A percentile compares a stretch with the other conserved stretches of the same genome.
Evolutionary conservation across 2,797 vertebrate species (phyloP).

Genomic region (Leptoclinus maculatus): DNA sequence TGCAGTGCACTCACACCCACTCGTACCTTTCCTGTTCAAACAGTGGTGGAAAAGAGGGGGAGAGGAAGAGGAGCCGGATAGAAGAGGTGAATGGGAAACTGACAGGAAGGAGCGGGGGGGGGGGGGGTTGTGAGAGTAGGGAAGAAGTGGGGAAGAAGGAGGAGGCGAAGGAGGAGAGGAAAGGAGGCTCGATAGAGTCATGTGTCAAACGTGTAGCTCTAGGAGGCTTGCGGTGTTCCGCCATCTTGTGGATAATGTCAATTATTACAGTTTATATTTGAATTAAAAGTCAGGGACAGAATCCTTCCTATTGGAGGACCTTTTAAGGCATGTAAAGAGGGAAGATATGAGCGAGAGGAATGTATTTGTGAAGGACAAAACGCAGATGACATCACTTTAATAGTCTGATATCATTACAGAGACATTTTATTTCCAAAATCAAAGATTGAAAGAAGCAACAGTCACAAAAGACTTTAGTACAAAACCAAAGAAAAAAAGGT

Average conservation of each 20-base stretch:
- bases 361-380: background rate
- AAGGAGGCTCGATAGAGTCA: background rate
- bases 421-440: conserved; percentile 7
- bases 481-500: background rate
- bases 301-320: background rate
- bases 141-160: too few relatives aligned
- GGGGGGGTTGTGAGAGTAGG: background rate
- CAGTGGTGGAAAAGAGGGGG: conserved; percentile 2
- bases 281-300: background rate
- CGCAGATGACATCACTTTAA: conserved; percentile 9
- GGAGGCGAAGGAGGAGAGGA: background rate
- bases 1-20: conserved; percentile 49
- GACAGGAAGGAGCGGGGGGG: background rate
- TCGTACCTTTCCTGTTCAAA: conserved; percentile 19
- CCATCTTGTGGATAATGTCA: conserved; percentile 53
- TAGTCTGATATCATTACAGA: background rate
- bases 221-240: background rate
- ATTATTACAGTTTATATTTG: background rate
- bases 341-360: background rate
- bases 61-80: background rate
- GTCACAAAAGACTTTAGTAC: background rate
- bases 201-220: background rate
- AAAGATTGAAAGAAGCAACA: conserved; percentile 1
- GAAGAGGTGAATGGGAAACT: conserved; percentile 1
- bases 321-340: background rate